These are phyloP conservation scores for Aphidius colemani DNA, from an alignment of 2,888 invertebrate species.

Conservation along the genomic window DNA sequence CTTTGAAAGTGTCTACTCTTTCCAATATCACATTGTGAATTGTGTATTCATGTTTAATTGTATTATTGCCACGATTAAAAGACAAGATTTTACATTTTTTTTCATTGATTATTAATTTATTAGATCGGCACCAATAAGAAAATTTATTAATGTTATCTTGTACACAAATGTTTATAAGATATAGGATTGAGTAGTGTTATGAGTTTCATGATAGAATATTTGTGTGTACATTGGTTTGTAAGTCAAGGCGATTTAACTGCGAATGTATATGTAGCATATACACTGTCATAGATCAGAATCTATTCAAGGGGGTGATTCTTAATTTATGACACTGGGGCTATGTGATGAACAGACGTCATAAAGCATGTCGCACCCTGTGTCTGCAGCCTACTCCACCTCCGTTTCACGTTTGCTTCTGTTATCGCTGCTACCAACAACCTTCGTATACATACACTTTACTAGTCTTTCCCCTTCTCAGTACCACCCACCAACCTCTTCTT, in stretches of 20 bases:
- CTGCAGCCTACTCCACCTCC: slow-evolving; percentile 50
- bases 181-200: too few relatives aligned
- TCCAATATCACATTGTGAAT: too few relatives aligned
- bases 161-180: too few relatives aligned
- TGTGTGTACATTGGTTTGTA: slow-evolving; percentile 21
- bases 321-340: slow-evolving; percentile 61
- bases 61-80: too few relatives aligned
- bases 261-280: slow-evolving; percentile 24
- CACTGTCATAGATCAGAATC: slow-evolving; percentile 50
- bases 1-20: too few relatives aligned
- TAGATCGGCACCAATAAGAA: too few relatives aligned
- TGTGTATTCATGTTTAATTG: too few relatives aligned
- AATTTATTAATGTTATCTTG: too few relatives aligned
- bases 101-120: too few relatives aligned
- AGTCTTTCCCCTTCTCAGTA: slow-evolving; percentile 26
- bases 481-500: slow-evolving; percentile 35
- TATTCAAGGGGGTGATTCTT: slow-evolving; percentile 59
- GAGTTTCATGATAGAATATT: too few relatives aligned
- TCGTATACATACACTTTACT: slow-evolving; percentile 1
- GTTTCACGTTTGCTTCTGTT: slow-evolving; percentile 41
- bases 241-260: slow-evolving; percentile 28
- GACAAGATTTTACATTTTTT: too few relatives aligned
- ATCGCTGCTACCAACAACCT: slow-evolving; percentile 38
- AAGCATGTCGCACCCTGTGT: slow-evolving; percentile 59
- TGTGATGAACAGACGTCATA: slow-evolving; percentile 63